Evolutionary conservation across 2,113 vertebrate genomes (phyloP).

Genomic region (Bolborhynchus lineola): DNA sequence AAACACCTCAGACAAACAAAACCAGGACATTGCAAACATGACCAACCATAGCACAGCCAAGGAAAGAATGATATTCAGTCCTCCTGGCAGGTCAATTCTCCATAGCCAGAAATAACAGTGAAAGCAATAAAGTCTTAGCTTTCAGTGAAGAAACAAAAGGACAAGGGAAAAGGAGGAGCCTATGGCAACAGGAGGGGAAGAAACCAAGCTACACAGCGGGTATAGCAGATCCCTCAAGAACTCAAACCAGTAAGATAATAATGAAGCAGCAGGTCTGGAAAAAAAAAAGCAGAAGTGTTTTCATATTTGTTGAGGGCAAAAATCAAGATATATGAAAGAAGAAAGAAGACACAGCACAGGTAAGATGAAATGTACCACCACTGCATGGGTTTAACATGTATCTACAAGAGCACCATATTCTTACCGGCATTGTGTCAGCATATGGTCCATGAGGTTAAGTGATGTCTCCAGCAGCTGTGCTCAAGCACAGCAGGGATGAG

Average conservation of each 20-base stretch:
- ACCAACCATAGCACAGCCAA: background rate
- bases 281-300: background rate
- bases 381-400: background rate
- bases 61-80: background rate
- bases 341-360: background rate
- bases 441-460: background rate
- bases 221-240: background rate
- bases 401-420: background rate
- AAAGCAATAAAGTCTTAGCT: background rate
- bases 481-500: background rate
- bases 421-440: background rate
- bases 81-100: background rate
- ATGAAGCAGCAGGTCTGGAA: background rate
- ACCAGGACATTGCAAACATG: background rate
- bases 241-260: background rate
- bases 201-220: rapidly evolving
- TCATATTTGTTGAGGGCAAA: background rate
- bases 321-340: background rate
- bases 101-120: background rate
- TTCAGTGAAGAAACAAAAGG: background rate
- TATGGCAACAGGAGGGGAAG: background rate
- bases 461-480: background rate
- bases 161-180: background rate
- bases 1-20: background rate
- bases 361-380: background rate